Evolutionary conservation across 2,888 invertebrate genomes (phyloP), one percentile per base, ranked within the genome.

Genomic region (Bembecia ichneumoniformis): DNA sequence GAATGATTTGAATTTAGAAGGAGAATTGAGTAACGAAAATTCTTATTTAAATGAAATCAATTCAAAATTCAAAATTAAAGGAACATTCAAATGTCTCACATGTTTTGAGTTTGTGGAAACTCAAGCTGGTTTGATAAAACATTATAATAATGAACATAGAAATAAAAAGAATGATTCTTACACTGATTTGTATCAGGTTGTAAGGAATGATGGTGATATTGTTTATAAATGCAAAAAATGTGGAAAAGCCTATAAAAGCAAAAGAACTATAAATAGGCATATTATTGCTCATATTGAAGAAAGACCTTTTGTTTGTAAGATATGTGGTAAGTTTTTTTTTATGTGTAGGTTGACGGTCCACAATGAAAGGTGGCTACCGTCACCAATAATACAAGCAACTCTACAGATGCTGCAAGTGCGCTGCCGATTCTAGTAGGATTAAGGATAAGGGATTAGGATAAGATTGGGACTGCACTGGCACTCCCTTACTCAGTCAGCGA

Each of bases 251-350:
- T 76, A 61, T 56, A 57, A 54, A 35, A 62, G 56, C 35, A 68
- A 69, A 49, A 64, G 60, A 35, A 57, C 62, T 34, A 66, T 79
- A 1, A 55, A 58, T 0, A 66, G 66, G 35, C 82, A 83, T 60
- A 49, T 69, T 0, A 46, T 54, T 13, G 54, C 52, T 14, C 80
- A 84, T 57, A 56, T 52, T 5, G 57, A 71, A 34, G 64, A 68
- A 1, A 66, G 79, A 36, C 78, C 79, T 0, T 80, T 71, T 56
- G 51, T 71, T 34, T 86, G 86, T 58, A 84, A 79, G 58, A 54
- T 82, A n/a, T 86, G 84, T 61, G 82, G 84, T 84, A 58, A 69
- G 74, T 65, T 40, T 13, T 40, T 11, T 20, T 20, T 20, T 20
- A 20, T 20, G 20, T 20, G 4, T 5, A 20, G 5, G 20, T 5